Percentiles rank a stretch among this genome's conserved stretches.
These are phyloP conservation scores for Chirona hameri DNA, from an alignment of 2,888 invertebrate genomes.

Conservation along the genomic window DNA sequence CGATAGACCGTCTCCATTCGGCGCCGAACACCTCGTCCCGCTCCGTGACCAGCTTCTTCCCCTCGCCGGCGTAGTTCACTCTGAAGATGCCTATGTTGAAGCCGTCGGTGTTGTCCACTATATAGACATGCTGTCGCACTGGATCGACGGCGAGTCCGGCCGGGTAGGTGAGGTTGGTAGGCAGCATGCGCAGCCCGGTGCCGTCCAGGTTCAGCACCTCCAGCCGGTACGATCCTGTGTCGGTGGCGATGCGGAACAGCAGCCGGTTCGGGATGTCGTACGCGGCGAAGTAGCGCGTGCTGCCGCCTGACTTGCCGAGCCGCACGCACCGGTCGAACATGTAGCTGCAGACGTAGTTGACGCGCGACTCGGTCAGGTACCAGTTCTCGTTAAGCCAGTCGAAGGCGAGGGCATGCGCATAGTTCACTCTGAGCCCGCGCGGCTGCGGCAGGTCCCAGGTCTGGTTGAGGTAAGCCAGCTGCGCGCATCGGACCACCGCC, in stretches of 20 bases:
- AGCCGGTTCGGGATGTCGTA: conserved; percentile 1
- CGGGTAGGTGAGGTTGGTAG: background rate
- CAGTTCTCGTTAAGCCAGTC: background rate
- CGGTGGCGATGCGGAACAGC: background rate
- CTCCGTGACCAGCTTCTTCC: no score
- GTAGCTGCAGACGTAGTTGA: background rate
- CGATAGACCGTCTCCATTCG: background rate
- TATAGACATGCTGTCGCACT: no score
- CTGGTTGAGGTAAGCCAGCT: background rate
- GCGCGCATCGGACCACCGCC: background rate
- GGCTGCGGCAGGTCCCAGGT: conserved; percentile 7
- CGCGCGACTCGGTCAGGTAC: background rate
- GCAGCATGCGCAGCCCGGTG: background rate
- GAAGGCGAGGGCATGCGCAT: background rate
- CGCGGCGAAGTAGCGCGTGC: background rate
- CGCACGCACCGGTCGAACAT: background rate
- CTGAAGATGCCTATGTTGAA: no score
- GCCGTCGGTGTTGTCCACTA: no score
- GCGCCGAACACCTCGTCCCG: background rate
- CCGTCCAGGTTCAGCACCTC: background rate
- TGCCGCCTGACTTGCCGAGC: background rate
- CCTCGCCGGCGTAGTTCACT: no score
- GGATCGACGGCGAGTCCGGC: no score
- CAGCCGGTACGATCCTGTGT: background rate
- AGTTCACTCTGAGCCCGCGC: background rate